Evolutionary conservation across 2,113 vertebrate genomes (phyloP).

Genomic region (Hyaena hyaena): DNA sequence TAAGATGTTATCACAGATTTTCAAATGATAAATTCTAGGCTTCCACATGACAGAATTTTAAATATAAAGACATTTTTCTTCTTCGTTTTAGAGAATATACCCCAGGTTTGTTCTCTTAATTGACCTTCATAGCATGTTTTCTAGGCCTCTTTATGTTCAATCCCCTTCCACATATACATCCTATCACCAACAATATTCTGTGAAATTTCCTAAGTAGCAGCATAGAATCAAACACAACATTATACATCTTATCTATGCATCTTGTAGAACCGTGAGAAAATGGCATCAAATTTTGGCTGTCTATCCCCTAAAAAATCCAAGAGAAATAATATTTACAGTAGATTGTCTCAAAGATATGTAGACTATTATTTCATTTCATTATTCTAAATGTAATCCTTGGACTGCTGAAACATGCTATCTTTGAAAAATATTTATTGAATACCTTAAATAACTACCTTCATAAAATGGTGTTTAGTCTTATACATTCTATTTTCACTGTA

Average conservation of each 20-base stretch:
- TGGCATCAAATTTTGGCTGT: neutral
- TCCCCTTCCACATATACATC: neutral
- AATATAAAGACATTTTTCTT: constrained; percentile 27
- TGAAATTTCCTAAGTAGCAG: neutral
- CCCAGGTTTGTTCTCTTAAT: neutral
- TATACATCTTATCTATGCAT: neutral
- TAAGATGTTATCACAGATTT: neutral
- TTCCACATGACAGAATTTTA: neutral
- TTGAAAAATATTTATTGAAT: neutral
- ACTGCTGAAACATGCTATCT: neutral
- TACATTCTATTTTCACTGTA: neutral
- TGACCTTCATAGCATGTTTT: neutral
- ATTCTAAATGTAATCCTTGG: neutral
- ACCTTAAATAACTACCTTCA: neutral
- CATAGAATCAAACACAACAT: neutral
- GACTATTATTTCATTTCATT: neutral
- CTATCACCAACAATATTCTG: neutral
- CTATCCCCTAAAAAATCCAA: neutral
- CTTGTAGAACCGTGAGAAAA: neutral
- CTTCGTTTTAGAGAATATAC: neutral
- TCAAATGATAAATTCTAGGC: neutral
- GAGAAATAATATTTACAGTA: neutral
- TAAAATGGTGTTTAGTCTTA: neutral
- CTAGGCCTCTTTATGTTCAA: neutral
- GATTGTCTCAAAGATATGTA: neutral